phyloP scores from a whole-genome alignment of 2,797 vertebrate genomes.

The Nasua narica region DNA sequence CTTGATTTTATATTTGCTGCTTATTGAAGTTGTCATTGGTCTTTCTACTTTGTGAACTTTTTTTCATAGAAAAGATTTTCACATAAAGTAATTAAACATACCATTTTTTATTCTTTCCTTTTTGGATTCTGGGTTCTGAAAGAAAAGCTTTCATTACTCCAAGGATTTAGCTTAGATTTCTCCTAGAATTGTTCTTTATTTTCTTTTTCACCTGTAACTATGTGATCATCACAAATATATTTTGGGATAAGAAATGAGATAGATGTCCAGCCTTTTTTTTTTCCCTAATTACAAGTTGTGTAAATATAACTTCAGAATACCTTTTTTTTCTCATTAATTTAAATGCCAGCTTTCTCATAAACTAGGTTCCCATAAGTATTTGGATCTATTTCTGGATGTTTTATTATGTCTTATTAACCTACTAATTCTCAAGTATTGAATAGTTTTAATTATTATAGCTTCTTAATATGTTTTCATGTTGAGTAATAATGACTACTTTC shows the following conservation, averaged over 20 bases:
- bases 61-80: conserved; percentile 23
- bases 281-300: neutral
- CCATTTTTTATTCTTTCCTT: neutral
- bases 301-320: neutral
- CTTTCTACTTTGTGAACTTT: neutral
- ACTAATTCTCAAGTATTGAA: neutral
- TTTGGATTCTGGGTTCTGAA: neutral
- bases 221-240: neutral
- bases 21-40: neutral
- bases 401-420: conserved; percentile 13
- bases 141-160: neutral
- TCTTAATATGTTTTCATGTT: conserved; percentile 29
- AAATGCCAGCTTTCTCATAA: conserved; percentile 48
- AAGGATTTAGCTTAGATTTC: neutral
- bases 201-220: neutral
- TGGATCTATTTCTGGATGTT: conserved; percentile 14
- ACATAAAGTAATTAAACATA: neutral
- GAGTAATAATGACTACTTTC: neutral
- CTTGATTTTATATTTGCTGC: neutral
- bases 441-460: conserved; percentile 39
- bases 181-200: neutral
- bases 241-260: neutral
- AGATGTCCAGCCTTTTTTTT: neutral
- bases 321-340: conserved; percentile 24
- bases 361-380: neutral